Base-by-base conservation (phyloP, 2,888 invertebrate species). In the Dolomedes plantarius region DNA sequence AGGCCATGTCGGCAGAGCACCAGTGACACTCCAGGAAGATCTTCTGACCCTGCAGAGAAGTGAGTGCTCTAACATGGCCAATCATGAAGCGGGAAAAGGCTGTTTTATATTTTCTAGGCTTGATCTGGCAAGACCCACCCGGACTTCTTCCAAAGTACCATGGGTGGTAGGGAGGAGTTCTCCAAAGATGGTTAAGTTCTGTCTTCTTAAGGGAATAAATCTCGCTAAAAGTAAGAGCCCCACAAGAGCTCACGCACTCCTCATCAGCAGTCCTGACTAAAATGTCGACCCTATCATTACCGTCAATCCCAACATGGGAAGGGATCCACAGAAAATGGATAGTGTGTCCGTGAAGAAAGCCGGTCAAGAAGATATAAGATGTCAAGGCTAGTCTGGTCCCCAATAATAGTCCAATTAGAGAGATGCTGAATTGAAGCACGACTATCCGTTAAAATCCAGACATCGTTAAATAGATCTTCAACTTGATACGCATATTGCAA, bases 81-180 rank as follows among this genome's bases (percentile, higher is more conserved):
- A 67, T 32, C 67, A 31, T 16, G n/a, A 67, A 67, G 1, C 31
- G 16, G 1, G 23, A 31, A 27, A 62, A 62, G 23, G 23, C 27
- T 27, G 62, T 62, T 28, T 62, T 62, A 1, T 1, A 11, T 62
- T 29, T 67, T 16, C 67, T 67, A 31, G 16, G 31, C 16, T 3
- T 16, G 31, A 31, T 64, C 67, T 31, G 13, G 31, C 31, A 0
- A 16, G 16, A 6, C 67, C 1, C 7, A n/a, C 1, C 31, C 0
- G 31, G 67, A 2, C 31, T 67, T 31, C 32, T 67, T 67, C 31
- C 67, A 67, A 31, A 29, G n/a, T 31, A 67, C 67, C 16, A n/a
- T 11, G n/a, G 67, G 0, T 31, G 31, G 67, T 13, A 29, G 0
- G 31, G 67, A 13, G 31, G 67, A 67, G 16, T 67, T 31, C 64